Evolutionary conservation across 2,888 invertebrate species (phyloP), one percentile per base, ranked within the genome.

Genomic region (Napeogenes sylphis): DNA sequence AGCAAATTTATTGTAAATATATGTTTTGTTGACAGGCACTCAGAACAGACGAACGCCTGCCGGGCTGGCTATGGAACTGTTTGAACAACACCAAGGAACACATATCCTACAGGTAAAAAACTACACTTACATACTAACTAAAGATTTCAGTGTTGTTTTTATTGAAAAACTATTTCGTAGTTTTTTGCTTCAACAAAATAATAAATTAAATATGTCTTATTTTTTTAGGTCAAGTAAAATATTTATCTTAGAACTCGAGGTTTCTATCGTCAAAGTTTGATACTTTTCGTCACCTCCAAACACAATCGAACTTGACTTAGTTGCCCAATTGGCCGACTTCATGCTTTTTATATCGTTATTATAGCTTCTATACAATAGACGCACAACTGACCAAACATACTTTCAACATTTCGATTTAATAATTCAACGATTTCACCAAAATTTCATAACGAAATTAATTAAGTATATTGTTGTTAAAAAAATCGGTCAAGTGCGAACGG

Each of bases 11-110:
- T 10, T 42, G 8, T 42, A 42, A 42, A 42, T 42, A 54, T n/a
- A 61, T 66, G 32, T 56, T 59, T 57, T 56, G 51, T 51, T 4
- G 13, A 47, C 92, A 96, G 96, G 94, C 88, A 94, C 94, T 69
- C 94, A 94, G 82, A 92, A 91, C 77, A 92, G 96, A 82, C 92
- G 96, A 84, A 92, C 95, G 75, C 91, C 94, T 72, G 92, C 92
- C 56, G 93, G 93, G 59, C 91, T 95, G 71, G 95, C 96, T 68
- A 93, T 97, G 92, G 97, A 97, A 78, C 92, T 96, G 81, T 98
- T 98, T 84, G 98, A 98, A 86, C 96, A 97, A 83, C 98, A 98
- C 85, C 98, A 98, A 91, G 98, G 98, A 83, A 98, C 98, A 70
- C 98, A 99, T 89, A 98, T 99, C 84, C 92, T 98, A 73, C 98